Conservation (phyloP, 2,888 invertebrate genomes). For the Therioaphis trifolii region DNA sequence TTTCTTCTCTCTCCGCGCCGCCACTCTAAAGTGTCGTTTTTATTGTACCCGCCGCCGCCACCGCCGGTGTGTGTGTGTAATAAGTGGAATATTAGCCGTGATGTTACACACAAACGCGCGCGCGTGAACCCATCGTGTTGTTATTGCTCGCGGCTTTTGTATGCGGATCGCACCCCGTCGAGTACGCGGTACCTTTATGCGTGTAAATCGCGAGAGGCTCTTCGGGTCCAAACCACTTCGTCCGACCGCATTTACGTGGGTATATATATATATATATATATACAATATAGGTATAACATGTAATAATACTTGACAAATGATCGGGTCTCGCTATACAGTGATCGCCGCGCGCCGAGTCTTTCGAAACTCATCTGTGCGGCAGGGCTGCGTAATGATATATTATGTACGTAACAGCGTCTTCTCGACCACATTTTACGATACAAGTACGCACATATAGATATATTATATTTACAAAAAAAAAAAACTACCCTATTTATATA, state of each 20-base stretch:
- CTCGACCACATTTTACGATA: background rate
- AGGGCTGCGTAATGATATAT: background rate
- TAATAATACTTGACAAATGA: conserved; percentile 33
- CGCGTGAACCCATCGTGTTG: background rate
- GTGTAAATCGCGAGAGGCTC: background rate
- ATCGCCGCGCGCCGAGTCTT: background rate
- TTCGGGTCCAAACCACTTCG: background rate
- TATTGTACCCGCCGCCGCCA: background rate
- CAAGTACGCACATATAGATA: background rate
- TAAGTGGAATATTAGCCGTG: conserved; percentile 32
- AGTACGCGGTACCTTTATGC: background rate
- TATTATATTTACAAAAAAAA: background rate
- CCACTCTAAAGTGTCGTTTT: background rate
- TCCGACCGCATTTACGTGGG: background rate
- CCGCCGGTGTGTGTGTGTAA: background rate
- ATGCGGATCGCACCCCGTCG: background rate
- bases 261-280: too few relatives aligned
- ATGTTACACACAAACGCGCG: background rate
- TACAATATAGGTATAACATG: too few relatives aligned
- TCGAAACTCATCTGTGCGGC: background rate
- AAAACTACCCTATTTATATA: conserved; percentile 25
- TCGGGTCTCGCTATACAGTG: background rate
- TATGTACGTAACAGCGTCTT: background rate
- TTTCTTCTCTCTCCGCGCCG: background rate
- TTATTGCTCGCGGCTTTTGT: background rate